phyloP scores from a whole-genome alignment of 2,113 vertebrate genomes.

The Paradisaea rubra region DNA sequence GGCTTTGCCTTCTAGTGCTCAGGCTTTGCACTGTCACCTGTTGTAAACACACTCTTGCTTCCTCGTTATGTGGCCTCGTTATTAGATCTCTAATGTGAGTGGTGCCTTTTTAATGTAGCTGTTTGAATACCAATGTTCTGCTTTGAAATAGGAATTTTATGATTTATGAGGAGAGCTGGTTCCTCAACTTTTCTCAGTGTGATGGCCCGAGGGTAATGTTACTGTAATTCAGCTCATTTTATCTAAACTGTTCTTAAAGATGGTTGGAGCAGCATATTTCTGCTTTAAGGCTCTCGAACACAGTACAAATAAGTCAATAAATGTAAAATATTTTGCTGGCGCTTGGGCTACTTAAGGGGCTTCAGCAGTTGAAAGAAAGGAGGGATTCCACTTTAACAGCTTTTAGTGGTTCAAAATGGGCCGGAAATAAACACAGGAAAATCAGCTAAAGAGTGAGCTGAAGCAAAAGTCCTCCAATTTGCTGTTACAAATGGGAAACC shows the following conservation, averaged over 20 bases:
- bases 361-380: neutral
- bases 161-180: neutral
- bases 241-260: neutral
- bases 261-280: neutral
- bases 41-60: neutral
- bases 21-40: neutral
- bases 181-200: neutral
- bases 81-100: neutral
- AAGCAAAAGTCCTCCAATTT: neutral
- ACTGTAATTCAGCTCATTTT: neutral
- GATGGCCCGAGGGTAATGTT: neutral
- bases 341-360: neutral
- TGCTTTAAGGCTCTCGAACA: neutral
- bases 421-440: neutral
- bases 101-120: neutral
- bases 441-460: neutral
- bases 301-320: neutral
- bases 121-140: neutral
- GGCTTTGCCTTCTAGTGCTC: neutral
- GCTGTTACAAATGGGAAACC: neutral
- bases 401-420: neutral
- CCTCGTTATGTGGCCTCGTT: neutral
- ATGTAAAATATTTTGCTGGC: neutral
- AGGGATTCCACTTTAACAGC: neutral
- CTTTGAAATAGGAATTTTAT: neutral